Percentiles rank a stretch among this genome's conserved stretches.
phyloP scores from a whole-genome alignment of 2,113 vertebrate genomes.

The Tor tambroides region DNA sequence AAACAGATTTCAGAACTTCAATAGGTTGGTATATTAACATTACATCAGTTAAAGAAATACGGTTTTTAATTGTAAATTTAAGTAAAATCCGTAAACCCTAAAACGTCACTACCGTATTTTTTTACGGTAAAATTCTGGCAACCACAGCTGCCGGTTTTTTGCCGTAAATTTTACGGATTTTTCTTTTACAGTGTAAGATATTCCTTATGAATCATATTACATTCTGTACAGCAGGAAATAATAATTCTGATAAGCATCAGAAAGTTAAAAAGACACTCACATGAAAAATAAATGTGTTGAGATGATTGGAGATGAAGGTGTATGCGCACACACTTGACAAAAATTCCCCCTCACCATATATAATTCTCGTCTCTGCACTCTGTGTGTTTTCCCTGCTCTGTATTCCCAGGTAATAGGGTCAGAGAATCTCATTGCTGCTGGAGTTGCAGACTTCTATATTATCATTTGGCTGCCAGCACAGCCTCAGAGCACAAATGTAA shows the following conservation, averaged over 20 bases:
- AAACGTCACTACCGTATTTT: too few species aligned
- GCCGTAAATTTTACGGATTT: too few species aligned
- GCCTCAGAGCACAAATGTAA: slow-evolving; percentile 67
- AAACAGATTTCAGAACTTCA: too few species aligned
- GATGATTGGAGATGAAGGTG: slow-evolving; percentile 3
- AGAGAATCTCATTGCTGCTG: slow-evolving; percentile 56
- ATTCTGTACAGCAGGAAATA: not conserved
- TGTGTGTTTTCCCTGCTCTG: slow-evolving; percentile 42
- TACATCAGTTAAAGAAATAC: too few species aligned
- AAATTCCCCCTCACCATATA: slow-evolving; percentile 23
- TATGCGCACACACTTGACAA: slow-evolving; percentile 32
- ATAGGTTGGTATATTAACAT: too few species aligned
- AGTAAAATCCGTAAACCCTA: too few species aligned
- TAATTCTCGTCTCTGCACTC: slow-evolving; percentile 37
- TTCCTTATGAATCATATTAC: not conserved
- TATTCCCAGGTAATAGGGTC: slow-evolving; percentile 57
- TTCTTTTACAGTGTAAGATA: not conserved
- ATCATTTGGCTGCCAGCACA: slow-evolving; percentile 63
- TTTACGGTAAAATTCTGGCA: too few species aligned
- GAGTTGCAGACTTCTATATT: slow-evolving; percentile 67
- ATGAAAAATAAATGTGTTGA: slow-evolving; percentile 8
- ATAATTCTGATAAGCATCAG: not conserved
- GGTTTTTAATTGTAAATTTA: too few species aligned
- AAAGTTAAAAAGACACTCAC: not conserved
- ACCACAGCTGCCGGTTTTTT: too few species aligned